Percentiles rank a stretch among this genome's conserved stretches.
phyloP scores from a whole-genome alignment of 2,113 vertebrate genomes.

The Alectura lathami region DNA sequence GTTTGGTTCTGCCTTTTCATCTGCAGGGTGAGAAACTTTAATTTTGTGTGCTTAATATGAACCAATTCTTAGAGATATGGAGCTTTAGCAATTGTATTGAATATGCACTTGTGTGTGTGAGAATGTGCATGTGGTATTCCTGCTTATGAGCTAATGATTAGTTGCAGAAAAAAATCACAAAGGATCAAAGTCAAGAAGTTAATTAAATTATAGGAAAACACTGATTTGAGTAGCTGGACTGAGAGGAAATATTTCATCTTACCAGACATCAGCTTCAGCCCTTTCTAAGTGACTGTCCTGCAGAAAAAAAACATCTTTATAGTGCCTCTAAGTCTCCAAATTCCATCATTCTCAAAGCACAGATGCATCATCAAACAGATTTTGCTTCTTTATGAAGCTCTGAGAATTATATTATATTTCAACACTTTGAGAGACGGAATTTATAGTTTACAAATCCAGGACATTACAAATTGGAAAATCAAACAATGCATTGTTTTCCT shows the following conservation, averaged over 20 bases:
- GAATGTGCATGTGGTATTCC: neutral
- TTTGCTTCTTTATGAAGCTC: neutral
- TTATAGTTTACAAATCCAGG: neutral
- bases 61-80: neutral
- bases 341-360: neutral
- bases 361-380: neutral
- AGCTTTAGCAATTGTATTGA: neutral
- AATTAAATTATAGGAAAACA: neutral
- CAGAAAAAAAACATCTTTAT: neutral
- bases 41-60: neutral
- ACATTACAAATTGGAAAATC: neutral
- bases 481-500: neutral
- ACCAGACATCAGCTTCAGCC: neutral
- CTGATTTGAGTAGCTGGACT: neutral
- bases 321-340: neutral
- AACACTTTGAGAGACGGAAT: neutral
- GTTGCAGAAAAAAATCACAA: neutral
- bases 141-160: neutral
- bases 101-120: fast-evolving
- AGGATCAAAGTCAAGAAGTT: neutral
- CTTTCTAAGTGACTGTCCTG: neutral
- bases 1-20: neutral
- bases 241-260: neutral
- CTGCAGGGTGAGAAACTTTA: neutral
- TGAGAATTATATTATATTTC: neutral